Evolutionary conservation across 2,888 invertebrate species (phyloP), one percentile per base, ranked within the genome.

Genomic region (Hetaerina titia): DNA sequence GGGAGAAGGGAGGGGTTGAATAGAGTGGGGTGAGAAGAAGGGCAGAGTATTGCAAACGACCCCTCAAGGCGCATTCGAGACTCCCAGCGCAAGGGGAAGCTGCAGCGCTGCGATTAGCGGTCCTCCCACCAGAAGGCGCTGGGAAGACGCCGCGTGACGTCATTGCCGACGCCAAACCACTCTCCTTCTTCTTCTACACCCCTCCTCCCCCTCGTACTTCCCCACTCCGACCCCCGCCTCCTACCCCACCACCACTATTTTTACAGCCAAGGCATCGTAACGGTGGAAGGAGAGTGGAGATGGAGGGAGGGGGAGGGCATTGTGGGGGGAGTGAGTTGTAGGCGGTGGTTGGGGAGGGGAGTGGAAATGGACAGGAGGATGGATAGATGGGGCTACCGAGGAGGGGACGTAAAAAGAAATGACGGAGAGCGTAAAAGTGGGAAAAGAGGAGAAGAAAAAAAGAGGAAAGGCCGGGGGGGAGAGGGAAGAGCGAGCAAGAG

Each of bases 51-150:
- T 81, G 31, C 81, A 81, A 81, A 81, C 81, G 81, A 81, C 81
- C 81, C 81, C 81, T 81, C 22, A 22, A 81, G 81, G 81, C 81
- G 31, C 81, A 81, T 81, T 81, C n/a, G 6, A 4, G 31, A 81
- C 13, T 15, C 31, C 9, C 4, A 0, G 13, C 11, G 81, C 31
- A 31, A 31, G 81, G 69, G 74, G 19, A 31, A 15, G 81, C 81
- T 81, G 81, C 81, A 81, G 81, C 81, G 31, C 31, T 9, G 13
- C 13, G 15, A 15, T 69, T 81, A 31, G 81, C 81, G 81, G 81
- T 81, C 81, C 81, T 22, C 81, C 81, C 81, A 81, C 81, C 81
- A 81, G 81, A 31, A 81, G n/a, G 81, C 81, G 81, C 81, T 69
- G 69, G 74, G 25, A 25, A 31, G n/a, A 13, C 31, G 81, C 13